Percentiles rank a stretch among this genome's conserved stretches.
These are phyloP conservation scores for Ditula angustiorana DNA, from an alignment of 2,888 invertebrate species.

Conservation along the genomic window DNA sequence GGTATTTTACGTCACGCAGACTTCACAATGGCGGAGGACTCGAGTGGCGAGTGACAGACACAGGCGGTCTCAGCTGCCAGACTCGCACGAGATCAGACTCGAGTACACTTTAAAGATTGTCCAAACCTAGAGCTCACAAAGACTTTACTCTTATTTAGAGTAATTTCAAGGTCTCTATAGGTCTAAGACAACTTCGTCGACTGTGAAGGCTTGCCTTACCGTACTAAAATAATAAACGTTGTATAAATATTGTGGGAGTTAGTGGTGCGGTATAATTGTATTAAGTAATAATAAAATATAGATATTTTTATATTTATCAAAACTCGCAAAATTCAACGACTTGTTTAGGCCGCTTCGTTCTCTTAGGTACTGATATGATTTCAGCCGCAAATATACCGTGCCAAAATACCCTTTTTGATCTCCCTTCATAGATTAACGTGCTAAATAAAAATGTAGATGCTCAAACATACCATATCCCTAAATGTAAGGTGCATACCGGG, in stretches of 20 bases:
- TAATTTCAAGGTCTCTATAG: neutral
- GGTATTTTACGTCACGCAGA: slow-evolving; percentile 37
- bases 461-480: slow-evolving; percentile 75
- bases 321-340: slow-evolving; percentile 28
- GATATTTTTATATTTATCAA: slow-evolving; percentile 38
- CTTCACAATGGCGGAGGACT: slow-evolving; percentile 12
- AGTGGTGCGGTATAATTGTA: slow-evolving; percentile 38
- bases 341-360: slow-evolving; percentile 23
- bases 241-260: slow-evolving; percentile 27
- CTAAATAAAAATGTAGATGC: slow-evolving; percentile 56
- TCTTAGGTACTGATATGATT: slow-evolving; percentile 15
- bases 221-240: slow-evolving; percentile 25
- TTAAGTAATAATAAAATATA: slow-evolving; percentile 35
- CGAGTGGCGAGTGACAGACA: neutral
- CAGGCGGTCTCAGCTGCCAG: neutral
- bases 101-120: neutral
- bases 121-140: neutral
- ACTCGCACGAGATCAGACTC: neutral
- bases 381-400: slow-evolving; percentile 33
- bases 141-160: neutral
- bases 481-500: slow-evolving; percentile 70
- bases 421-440: slow-evolving; percentile 31
- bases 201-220: slow-evolving; percentile 18
- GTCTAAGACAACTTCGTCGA: neutral
- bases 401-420: slow-evolving; percentile 13